Evolutionary conservation across 53 echinoderm and acorn worm genomes (phyloP).

Genomic region (Mesocentrotus franciscanus): DNA sequence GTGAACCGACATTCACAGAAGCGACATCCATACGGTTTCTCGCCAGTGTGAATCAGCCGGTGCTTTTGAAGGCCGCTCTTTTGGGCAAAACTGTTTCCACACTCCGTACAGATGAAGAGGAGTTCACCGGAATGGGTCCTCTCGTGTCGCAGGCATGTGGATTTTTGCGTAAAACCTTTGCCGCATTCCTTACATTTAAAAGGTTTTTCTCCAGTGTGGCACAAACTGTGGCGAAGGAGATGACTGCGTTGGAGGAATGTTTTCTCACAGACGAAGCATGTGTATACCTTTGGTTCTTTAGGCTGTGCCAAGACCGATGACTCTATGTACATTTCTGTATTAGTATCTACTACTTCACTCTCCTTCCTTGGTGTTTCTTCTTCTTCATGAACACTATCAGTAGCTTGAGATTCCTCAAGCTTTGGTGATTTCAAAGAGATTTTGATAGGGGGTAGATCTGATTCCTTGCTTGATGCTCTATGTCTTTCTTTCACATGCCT

Average conservation of each 20-base stretch:
- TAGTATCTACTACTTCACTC: not conserved
- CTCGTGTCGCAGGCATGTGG: not conserved
- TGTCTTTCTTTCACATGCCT: slow-evolving; percentile 68
- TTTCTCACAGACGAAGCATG: slow-evolving; percentile 70
- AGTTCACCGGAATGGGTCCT: slow-evolving; percentile 60
- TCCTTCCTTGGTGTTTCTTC: not conserved
- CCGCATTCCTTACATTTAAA: not conserved
- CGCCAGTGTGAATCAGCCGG: slow-evolving; percentile 5
- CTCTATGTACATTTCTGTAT: not conserved
- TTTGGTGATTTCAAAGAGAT: slow-evolving; percentile 40
- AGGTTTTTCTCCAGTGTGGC: slow-evolving; percentile 37
- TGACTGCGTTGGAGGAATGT: slow-evolving; percentile 66
- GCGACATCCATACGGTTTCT: not conserved
- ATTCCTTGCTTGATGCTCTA: not conserved
- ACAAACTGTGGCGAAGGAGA: slow-evolving; percentile 64
- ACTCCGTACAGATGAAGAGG: slow-evolving; percentile 70
- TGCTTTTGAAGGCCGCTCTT: slow-evolving; percentile 71
- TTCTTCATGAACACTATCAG: not conserved
- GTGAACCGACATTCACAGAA: slow-evolving; percentile 33
- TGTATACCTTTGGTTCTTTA: slow-evolving; percentile 21
- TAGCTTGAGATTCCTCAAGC: slow-evolving; percentile 30
- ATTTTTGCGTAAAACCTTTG: not conserved
- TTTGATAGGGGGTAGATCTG: not conserved
- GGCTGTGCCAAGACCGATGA: not conserved
- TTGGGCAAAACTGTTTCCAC: slow-evolving; percentile 74